Evolutionary conservation across 2,888 invertebrate species (phyloP).

Genomic region (Agrotis clavis): DNA sequence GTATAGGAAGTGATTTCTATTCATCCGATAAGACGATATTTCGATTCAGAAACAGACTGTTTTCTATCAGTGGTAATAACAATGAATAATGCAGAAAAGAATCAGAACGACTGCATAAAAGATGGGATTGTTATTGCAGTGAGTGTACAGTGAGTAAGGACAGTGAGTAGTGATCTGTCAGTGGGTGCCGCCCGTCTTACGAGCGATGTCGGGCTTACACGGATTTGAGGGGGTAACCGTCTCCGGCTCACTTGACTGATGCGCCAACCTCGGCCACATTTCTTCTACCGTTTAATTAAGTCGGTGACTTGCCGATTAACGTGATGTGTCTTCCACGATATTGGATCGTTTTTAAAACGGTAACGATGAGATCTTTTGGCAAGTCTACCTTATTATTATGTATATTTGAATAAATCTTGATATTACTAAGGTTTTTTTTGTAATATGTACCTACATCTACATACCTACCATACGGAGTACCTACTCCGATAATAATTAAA

Average conservation of each 20-base stretch:
- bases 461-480: too few relatives aligned
- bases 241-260: conserved; percentile 78
- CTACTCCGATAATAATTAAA: background rate
- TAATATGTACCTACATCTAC: background rate
- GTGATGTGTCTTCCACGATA: conserved; percentile 34
- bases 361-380: conserved; percentile 10
- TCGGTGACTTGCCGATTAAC: conserved; percentile 56
- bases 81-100: conserved; percentile 49
- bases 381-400: background rate
- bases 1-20: conserved; percentile 3
- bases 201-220: conserved; percentile 74
- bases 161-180: conserved; percentile 83
- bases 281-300: conserved; percentile 68
- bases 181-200: conserved; percentile 65
- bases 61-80: conserved; percentile 29
- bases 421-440: conserved; percentile 7
- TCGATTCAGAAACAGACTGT: conserved; percentile 14
- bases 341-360: conserved; percentile 25
- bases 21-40: background rate
- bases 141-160: conserved; percentile 56
- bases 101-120: conserved; percentile 59
- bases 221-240: conserved; percentile 77
- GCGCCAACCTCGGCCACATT: conserved; percentile 67
- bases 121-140: conserved; percentile 64
- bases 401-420: background rate